Evolutionary conservation across 2,113 vertebrate species (phyloP).

Genomic region (Mesitornis unicolor): DNA sequence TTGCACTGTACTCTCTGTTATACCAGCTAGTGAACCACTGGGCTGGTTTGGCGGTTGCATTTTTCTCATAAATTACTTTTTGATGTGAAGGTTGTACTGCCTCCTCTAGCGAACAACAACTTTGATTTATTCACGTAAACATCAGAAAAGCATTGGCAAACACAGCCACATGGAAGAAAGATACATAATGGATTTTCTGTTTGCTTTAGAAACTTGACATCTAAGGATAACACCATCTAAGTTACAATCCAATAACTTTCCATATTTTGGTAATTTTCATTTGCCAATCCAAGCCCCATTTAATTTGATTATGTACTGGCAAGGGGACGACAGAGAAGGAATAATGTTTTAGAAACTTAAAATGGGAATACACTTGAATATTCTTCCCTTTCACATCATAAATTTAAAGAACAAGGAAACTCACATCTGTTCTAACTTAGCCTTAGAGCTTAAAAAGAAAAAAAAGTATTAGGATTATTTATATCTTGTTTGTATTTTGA

Average conservation of each 20-base stretch:
- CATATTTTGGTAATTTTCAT: neutral
- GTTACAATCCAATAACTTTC: neutral
- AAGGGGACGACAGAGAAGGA: neutral
- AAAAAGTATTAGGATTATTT: neutral
- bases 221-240: slow-evolving; percentile 26
- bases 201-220: slow-evolving; percentile 63
- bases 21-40: neutral
- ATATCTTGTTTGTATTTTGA: neutral
- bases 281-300: neutral
- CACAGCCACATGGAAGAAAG: slow-evolving; percentile 58
- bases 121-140: slow-evolving; percentile 42
- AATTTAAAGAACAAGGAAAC: slow-evolving; percentile 1
- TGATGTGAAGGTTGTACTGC: neutral
- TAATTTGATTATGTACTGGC: neutral
- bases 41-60: neutral
- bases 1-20: neutral
- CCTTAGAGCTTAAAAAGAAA: neutral
- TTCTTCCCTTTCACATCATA: neutral
- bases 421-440: slow-evolving; percentile 48
- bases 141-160: slow-evolving; percentile 59
- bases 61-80: neutral
- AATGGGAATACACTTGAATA: neutral
- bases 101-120: neutral
- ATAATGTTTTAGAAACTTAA: neutral
- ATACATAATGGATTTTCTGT: slow-evolving; percentile 53